phyloP scores from a whole-genome alignment of 2,888 invertebrate genomes.

The Graphium colonna region DNA sequence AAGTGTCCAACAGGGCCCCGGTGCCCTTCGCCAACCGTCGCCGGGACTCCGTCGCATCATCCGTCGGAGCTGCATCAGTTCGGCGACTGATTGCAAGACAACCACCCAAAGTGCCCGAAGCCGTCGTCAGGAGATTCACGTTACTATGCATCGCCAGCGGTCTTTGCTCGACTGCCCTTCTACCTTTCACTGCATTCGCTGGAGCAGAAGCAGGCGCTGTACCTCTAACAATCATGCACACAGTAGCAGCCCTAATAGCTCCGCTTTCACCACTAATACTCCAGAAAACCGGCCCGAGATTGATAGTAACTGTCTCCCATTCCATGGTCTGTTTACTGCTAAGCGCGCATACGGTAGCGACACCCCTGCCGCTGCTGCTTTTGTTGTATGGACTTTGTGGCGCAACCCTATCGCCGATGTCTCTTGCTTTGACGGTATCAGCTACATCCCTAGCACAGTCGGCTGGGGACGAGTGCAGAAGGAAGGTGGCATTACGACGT shows the following conservation, averaged over 20 bases:
- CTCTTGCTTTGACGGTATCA: constrained; percentile 78
- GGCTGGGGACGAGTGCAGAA: constrained; percentile 63
- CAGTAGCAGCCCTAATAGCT: constrained; percentile 80
- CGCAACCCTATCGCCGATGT: constrained; percentile 78
- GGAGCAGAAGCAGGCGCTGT: constrained; percentile 81
- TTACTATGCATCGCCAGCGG: constrained; percentile 81
- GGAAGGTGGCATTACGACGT: constrained; percentile 62
- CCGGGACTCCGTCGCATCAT: constrained; percentile 85
- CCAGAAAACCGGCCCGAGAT: constrained; percentile 61
- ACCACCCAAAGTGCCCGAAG: constrained; percentile 70
- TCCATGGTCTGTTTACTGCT: constrained; percentile 80
- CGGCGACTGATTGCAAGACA: constrained; percentile 83
- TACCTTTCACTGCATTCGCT: constrained; percentile 78
- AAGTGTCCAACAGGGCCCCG: constrained; percentile 42
- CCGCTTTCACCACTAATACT: constrained; percentile 68
- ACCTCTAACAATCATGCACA: constrained; percentile 81
- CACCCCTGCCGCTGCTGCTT: constrained; percentile 57
- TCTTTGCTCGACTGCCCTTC: constrained; percentile 82
- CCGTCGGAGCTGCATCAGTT: constrained; percentile 88
- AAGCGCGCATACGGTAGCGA: constrained; percentile 75
- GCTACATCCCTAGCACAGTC: constrained; percentile 80
- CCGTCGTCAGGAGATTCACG: constrained; percentile 70
- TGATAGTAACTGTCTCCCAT: constrained; percentile 72
- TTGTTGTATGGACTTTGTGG: constrained; percentile 75
- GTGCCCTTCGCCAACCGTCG: constrained; percentile 59